Conservation (phyloP, 2,888 invertebrate species). For the Odontocolon sp. region DNA sequence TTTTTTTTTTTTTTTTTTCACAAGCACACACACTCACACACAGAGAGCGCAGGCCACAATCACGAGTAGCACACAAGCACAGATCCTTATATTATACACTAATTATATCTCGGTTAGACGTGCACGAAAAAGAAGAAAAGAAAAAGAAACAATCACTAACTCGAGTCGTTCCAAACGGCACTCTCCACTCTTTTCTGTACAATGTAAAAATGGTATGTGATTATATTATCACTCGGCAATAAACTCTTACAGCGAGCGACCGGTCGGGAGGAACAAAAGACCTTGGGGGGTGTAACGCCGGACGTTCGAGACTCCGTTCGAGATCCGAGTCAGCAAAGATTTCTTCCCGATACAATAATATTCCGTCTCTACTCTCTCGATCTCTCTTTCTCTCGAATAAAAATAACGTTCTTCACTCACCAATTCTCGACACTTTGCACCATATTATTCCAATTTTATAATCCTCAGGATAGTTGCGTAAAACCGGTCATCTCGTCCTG, state of each 20-base stretch:
- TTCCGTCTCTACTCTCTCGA: not conserved
- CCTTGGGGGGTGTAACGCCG: slow-evolving; percentile 46
- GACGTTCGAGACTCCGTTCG: slow-evolving; percentile 12
- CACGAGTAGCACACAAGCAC: slow-evolving; percentile 4
- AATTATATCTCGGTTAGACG: not conserved
- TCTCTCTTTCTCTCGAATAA: not conserved
- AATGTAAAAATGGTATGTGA: not conserved
- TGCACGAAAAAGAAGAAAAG: not conserved
- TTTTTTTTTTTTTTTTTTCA: slow-evolving; percentile 34
- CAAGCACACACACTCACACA: slow-evolving; percentile 2
- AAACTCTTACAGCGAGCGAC: not conserved
- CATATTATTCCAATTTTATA: slow-evolving; percentile 8
- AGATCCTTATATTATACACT: not conserved
- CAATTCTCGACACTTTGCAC: slow-evolving; percentile 28
- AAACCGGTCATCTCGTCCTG: not conserved
- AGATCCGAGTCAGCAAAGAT: slow-evolving; percentile 18
- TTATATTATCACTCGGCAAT: slow-evolving; percentile 32
- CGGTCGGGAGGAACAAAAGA: slow-evolving; percentile 47
- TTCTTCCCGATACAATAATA: slow-evolving; percentile 15
- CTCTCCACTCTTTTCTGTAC: not conserved
- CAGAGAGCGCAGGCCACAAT: not conserved
- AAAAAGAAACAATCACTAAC: not conserved
- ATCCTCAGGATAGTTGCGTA: slow-evolving; percentile 4
- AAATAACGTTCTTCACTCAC: not conserved
- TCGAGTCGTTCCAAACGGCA: not conserved